Base-by-base conservation (phyloP, 2,113 vertebrate species). In the Todiramphus saurophagus region DNA sequence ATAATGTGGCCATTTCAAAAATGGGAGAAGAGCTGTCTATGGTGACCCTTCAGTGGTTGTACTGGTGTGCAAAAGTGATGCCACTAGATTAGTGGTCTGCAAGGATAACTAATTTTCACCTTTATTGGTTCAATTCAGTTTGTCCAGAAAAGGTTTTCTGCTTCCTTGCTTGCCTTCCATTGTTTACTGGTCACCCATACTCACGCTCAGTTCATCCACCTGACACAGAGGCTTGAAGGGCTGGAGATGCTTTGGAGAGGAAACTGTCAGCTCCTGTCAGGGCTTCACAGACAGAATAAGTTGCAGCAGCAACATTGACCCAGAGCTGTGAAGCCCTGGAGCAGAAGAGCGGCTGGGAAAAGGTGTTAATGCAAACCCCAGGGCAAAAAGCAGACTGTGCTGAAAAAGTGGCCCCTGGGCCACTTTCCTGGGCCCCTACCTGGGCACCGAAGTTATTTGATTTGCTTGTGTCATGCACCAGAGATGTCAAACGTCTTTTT, bases 231-330 rank as follows among this genome's bases (percentile, higher is more conserved):
- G 8, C 31, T n/a, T 74, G 74, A 66, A 43, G 43, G n/a, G 14
- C 21, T 70, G 74, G 43, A 75, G 31, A 28, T 16, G 3, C 7
- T 46, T 48, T 75, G 43, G 51, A 59, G 31, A 46, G 28, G 25
- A 68, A 82, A 55, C 18, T 75, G n/a, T 13, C 7, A 27, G 28
- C 16, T 78, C 37, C 53, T 44, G 51, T 16, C 85, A 67, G 10
- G 27, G 25, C 18, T 82, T 78, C 66, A 62, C 17, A 27, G n/a
- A 7, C 41, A 68, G 46, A 62, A n/a, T 11, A 17, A 73, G 31
- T 31, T 44, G 16, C 20, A 62, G 48, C 51, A 63, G 51, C 48
- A 50, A 8, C 0, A 0, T 20, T 50, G 43, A 82, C 9, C 15
- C 51, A 58, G 46, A 43, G 11, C 11, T 68, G 33, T 43, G 20